Evolutionary conservation across 2,797 vertebrate genomes (phyloP), one percentile per base, ranked within the genome.

Genomic region (Microchirus variegatus): DNA sequence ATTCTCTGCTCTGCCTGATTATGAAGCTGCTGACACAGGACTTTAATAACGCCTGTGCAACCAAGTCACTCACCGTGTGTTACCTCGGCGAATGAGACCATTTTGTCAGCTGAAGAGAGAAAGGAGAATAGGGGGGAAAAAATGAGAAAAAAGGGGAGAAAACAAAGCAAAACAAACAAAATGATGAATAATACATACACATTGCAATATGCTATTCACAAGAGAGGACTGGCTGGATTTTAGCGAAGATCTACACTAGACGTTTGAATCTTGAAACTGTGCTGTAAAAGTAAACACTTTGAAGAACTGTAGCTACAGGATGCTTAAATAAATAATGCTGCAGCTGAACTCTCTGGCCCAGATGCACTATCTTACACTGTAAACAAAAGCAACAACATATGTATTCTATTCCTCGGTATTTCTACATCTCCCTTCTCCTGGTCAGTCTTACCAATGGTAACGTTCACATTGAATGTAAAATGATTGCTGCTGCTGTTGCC

Each of bases 51-150:
- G 76, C 73, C 66, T 73, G 43, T 75, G 79, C 75, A 80, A 62
- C 63, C 67, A 68, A 87, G 79, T 87, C 77, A 89, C 92, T 93
- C 87, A 94, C 93, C 75, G 43, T 89, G 38, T 70, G 37, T 79
- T 67, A 71, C 37, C 31, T 59, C 62, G 46, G 40, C 17, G 80
- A 89, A 89, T 31, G 59, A 54, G 79, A 75, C 77, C 82, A 64
- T 44, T 56, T 75, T 71, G 57, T 53, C 47, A 61, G 42, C 92
- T 92, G 82, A 52, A 54, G 67, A 73, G 81, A 84, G 58, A 81
- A 36, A 54, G 45, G 35, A 51, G 63, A 22, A n/a, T n/a, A 22
- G 22, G 5, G 22, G 5, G 53, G 51, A 71, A 38, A 60, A n/a
- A 18, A 35, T 14, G 47, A 44, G 40, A 44, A 44, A 45, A 53